Base-by-base conservation (phyloP, 2,113 vertebrate genomes). In the Gymnogyps californianus region DNA sequence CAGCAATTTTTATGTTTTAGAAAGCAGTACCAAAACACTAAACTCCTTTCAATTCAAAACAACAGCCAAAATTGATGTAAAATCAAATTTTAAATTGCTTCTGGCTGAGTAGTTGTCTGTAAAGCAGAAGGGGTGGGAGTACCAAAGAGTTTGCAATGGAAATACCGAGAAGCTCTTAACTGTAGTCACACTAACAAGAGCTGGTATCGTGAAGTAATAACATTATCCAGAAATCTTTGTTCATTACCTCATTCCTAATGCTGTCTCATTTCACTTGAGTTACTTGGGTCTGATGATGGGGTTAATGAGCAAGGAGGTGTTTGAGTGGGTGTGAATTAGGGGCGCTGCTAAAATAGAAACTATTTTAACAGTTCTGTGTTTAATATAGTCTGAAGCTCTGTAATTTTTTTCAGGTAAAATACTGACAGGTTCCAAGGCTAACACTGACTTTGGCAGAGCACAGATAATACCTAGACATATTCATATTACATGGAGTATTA, bases 241-340 rank as follows among this genome's bases (percentile, higher is more conserved):
- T 96, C 93, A 84, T 90, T 93, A 95, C 86, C 87, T 94, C 85
- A 90, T 76, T 95, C 44, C 83, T 86, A 92, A 92, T 44, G 70
- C 90, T 78, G 72, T 80, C 92, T 83, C 66, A 87, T 92, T 95
- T 93, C 75, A 93, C 91, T 95, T 89, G 59, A 93, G 93, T 96
- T 82, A 38, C 76, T 95, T 95, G 76, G 83, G 75, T 61, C 81
- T 90, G 74, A 90, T 59, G 87, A 10, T 29, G 71, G 90, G 87
- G 77, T 95, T 97, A 97, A 93, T 2, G 19, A 87, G 46, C 1
- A 85, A 90, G 91, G 89, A 92, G 71, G 81, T 90, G 89, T 80
- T 42, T 88, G 78, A 64, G 87, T 88, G 83, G 90, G 93, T 92
- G 93, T 89, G 94, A 97, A 97, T 93, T 88, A 55, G 91, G 90